Base-by-base conservation (phyloP, 2,113 vertebrate species). In the Hippocampus zosterae region DNA sequence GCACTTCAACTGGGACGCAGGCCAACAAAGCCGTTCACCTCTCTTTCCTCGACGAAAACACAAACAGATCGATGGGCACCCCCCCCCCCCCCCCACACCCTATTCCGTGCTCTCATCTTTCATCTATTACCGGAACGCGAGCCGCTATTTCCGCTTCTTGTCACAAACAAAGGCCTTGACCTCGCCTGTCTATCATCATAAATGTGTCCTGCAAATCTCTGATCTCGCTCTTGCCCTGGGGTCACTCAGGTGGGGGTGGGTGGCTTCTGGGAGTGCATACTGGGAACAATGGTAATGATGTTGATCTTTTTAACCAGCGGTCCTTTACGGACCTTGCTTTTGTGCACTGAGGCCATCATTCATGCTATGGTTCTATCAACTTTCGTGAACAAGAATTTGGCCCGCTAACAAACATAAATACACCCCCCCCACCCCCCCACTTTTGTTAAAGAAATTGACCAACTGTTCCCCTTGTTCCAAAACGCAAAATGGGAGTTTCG, bases 21-120 rank as follows among this genome's bases (percentile, higher is more conserved):
- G 82, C 88, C 88, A 90, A 85, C 74, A 86, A 89, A 89, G 85
- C 81, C 77, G 73, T 76, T 90, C 80, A 88, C 84, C 85, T 84
- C 70, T 40, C 33, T 33, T 33, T 19, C 59, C 12, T 40, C 57
- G 12, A 62, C 52, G 29, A 84, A 83, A 87, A 89, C 83, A 86
- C 79, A 85, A 88, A 87, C 72, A 80, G 88, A 91, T 91, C 88
- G 68, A 91, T 91, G 72, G 8, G 40, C 79, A 83, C 82, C 81
- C 79, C 66, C 79, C 66, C 76, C 2, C 10, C 55, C n/a, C 41
- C 10, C 63, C 42, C 1, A 13, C 13, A 23, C 10, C 37, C 21
- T 18, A 85, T 85, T 87, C 85, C 80, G 46, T 40, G 75, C 78
- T 86, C 82, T 88, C 77, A 33, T 86, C 85, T 88, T 91, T 90